Evolutionary conservation across 2,888 invertebrate species (phyloP).

Genomic region (Loripinus fragilis): DNA sequence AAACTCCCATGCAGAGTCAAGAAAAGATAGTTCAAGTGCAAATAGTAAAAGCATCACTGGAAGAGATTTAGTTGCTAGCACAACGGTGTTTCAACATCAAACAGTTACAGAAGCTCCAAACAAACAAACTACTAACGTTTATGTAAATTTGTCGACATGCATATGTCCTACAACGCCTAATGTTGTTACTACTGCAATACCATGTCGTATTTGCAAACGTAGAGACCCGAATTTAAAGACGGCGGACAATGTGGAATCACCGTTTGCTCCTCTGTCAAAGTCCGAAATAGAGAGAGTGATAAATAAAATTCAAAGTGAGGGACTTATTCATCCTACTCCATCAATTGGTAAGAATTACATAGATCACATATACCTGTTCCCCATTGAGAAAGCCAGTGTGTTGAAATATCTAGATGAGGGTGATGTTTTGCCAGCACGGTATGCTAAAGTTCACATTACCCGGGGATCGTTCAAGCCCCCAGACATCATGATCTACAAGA

Average conservation of each 20-base stretch:
- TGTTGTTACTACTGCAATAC: not conserved
- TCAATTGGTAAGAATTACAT: slow-evolving; percentile 26
- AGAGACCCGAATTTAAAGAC: not conserved
- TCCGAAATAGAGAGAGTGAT: not conserved
- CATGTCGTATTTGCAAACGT: slow-evolving; percentile 1
- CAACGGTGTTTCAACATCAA: not conserved
- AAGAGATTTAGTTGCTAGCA: not conserved
- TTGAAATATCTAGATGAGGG: slow-evolving; percentile 54
- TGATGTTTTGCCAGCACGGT: slow-evolving; percentile 57
- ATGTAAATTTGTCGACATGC: not conserved
- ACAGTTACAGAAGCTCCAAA: not conserved
- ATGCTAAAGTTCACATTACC: slow-evolving; percentile 55
- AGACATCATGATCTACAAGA: slow-evolving; percentile 61
- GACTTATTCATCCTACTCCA: not conserved
- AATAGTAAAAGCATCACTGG: not conserved
- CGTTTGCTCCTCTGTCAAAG: not conserved
- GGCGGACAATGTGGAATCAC: not conserved
- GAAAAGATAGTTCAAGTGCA: not conserved
- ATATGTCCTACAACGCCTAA: not conserved
- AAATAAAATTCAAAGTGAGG: not conserved
- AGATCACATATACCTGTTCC: slow-evolving; percentile 41
- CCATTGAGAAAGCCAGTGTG: slow-evolving; percentile 43
- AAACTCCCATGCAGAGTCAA: not conserved
- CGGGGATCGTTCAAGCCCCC: slow-evolving; percentile 41
- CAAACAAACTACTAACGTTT: not conserved